Base-by-base conservation (phyloP, 2,113 vertebrate species). In the Gymnarchus niloticus region DNA sequence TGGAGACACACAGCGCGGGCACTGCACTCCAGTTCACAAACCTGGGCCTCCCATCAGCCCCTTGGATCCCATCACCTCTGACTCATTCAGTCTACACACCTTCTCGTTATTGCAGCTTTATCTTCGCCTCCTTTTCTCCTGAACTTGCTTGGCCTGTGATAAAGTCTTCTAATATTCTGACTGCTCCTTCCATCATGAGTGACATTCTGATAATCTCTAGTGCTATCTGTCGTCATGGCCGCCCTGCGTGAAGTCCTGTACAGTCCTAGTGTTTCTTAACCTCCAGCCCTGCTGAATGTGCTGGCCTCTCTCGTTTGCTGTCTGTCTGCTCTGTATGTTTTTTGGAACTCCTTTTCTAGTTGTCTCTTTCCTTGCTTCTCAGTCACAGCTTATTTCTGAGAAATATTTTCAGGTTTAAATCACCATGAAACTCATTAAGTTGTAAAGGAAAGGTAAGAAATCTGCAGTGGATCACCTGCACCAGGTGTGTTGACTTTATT, bases 1-100 rank as follows among this genome's bases (percentile, higher is more conserved):
- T 99, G 89, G n/a, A 88, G 19, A 86, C 86, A 92, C 33, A 92
- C 65, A 86, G 84, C 0, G 89, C 8, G 84, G 0, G 28, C 25
- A 19, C 28, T 33, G 0, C 69, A 37, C 21, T 37, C 23, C 6
- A 21, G 21, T n/a, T 2, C 65, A 6, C 21, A 28, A 33, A 51
- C 28, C 25, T 14, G 1, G 49, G 10, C 25, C 46, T 80, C 6
- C n/a, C 41, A 23, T 46, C 37, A 28, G 7, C 6, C 21, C 37
- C 17, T 76, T 8, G 19, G 28, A 76, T 76, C 41, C 65, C 69
- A 19, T 76, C 2, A 5, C 37, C 3, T 23, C 0, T 17, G 76
- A 21, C 46, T 21, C 46, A 49, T 80, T 73, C 23, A 49, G 76
- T 25, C 44, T n/a, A 3, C 76, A 0, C 4, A 37, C 10, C 23